Conservation (phyloP, 92 coral and sea anemone genomes). For the Micromussa lordhowensis region DNA sequence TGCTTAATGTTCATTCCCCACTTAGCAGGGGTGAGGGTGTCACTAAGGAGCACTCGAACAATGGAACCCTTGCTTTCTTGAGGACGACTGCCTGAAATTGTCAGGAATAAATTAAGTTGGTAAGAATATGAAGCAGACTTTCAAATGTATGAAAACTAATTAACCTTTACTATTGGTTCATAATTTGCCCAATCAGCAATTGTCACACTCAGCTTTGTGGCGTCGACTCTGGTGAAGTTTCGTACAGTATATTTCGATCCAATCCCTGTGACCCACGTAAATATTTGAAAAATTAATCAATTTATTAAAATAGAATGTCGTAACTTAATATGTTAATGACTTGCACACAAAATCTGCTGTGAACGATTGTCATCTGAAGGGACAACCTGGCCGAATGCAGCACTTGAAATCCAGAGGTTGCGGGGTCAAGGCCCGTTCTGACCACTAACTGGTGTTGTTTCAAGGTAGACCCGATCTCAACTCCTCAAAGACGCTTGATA, state of each 20-base stretch:
- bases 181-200: neutral
- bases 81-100: slow-evolving; percentile 58
- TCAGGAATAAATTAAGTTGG: neutral
- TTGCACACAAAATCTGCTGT: neutral
- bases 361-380: neutral
- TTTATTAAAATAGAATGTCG: neutral
- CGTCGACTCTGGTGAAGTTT: neutral
- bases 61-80: slow-evolving; percentile 66
- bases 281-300: neutral
- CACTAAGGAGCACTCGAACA: slow-evolving; percentile 34
- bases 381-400: no score
- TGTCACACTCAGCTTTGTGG: neutral
- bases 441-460: no score
- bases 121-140: neutral
- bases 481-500: no score
- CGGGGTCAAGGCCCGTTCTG: no score
- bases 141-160: neutral
- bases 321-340: neutral
- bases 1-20: slow-evolving; percentile 69
- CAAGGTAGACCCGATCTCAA: no score
- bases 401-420: no score
- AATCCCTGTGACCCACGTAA: neutral
- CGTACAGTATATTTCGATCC: neutral
- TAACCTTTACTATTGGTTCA: neutral
- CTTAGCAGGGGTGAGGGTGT: slow-evolving; percentile 29